Evolutionary conservation across 2,797 vertebrate species (phyloP).

Genomic region (Sebastes goodei): DNA sequence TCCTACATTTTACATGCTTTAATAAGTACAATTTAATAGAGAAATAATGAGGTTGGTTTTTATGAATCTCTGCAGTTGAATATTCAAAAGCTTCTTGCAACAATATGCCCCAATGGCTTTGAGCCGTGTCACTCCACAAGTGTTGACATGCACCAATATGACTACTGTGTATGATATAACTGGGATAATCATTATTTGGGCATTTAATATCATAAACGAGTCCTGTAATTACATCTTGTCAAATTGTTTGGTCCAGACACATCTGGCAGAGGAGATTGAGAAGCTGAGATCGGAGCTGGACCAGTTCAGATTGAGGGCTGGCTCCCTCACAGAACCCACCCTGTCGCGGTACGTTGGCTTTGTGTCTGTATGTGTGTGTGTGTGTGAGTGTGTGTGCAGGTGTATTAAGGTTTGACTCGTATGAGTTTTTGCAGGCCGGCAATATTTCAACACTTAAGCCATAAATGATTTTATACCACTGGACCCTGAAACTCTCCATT

Average conservation of each 20-base stretch:
- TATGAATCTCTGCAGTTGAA: conserved; percentile 25
- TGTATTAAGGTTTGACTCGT: neutral
- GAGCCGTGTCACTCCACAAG: neutral
- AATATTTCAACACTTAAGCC: neutral
- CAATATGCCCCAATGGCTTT: neutral
- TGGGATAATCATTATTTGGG: neutral
- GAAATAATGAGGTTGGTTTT: conserved; percentile 42
- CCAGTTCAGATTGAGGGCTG: conserved; percentile 92
- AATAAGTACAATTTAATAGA: conserved; percentile 15
- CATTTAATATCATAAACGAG: neutral
- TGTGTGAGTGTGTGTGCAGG: neutral
- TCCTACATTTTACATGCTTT: conserved; percentile 20
- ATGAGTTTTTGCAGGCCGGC: neutral
- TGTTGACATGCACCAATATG: neutral
- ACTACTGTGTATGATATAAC: neutral
- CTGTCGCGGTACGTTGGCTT: conserved; percentile 86
- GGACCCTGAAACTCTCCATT: neutral
- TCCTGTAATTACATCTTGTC: neutral
- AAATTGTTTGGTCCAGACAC: conserved; percentile 82
- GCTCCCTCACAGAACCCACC: conserved; percentile 94
- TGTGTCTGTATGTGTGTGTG: neutral
- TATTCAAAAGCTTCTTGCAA: conserved; percentile 26
- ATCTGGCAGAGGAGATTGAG: conserved; percentile 95
- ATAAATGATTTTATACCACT: neutral
- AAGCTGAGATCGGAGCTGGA: conserved; percentile 95